phyloP scores from a whole-genome alignment of 2,797 vertebrate species.

The Gallirallus australis region DNA sequence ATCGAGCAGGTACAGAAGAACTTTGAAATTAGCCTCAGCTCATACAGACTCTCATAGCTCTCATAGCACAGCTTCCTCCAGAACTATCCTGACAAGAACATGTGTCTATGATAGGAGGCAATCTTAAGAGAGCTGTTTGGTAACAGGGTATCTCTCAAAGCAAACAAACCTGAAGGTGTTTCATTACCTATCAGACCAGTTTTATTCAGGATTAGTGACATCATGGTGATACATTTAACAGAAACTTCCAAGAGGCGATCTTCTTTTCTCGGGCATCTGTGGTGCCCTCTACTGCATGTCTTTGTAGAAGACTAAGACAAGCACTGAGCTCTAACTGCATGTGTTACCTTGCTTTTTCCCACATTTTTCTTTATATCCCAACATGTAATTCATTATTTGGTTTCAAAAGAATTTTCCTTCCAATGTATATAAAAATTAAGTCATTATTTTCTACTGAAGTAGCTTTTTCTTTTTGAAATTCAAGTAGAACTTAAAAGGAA shows the following conservation, averaged over 20 bases:
- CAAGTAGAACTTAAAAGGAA: background rate
- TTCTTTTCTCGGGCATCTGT: background rate
- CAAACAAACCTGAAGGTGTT: background rate
- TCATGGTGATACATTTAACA: background rate
- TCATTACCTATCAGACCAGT: background rate
- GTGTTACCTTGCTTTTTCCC: background rate
- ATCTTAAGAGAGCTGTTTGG: background rate
- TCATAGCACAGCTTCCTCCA: background rate
- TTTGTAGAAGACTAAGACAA: background rate
- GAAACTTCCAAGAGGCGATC: background rate
- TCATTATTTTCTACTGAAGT: background rate
- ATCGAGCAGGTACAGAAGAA: background rate
- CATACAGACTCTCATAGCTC: background rate
- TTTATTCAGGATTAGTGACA: background rate
- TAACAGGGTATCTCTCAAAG: background rate
- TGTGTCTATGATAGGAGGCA: background rate
- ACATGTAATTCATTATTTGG: background rate
- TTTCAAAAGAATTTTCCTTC: background rate
- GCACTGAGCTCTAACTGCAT: background rate
- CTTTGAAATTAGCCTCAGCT: background rate
- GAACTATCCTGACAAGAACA: background rate
- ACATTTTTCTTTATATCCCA: background rate
- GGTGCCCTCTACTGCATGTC: conserved; percentile 59
- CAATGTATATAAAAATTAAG: background rate
- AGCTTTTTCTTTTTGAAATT: background rate